Evolutionary conservation across 2,888 invertebrate genomes (phyloP), one percentile per base, ranked within the genome.

Genomic region (Arenicola marina): DNA sequence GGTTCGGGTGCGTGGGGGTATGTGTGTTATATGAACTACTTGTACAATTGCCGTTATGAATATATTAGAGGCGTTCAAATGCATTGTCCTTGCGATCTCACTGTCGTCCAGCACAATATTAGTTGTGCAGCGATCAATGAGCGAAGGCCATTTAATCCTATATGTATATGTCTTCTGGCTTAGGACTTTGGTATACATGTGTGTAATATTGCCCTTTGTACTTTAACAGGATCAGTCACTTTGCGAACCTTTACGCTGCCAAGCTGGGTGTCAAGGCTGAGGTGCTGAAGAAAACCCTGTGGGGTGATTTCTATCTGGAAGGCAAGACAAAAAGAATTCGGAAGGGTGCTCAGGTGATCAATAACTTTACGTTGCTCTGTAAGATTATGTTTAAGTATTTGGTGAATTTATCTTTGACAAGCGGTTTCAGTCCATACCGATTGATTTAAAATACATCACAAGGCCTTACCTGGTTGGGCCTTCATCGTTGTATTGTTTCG

Each of bases 231-330:
- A 86, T 91, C 1, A 86, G 87, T 33, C 90, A 93, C 75, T 97
- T 97, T 86, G 92, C 93, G 0, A 87, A 87, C 74, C 86, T 93
- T 44, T 92, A 90, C 77, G 87, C 90, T 0, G 84, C 87, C 18
- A 92, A 91, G 84, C 85, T 92, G 62, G 91, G 90, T 51, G 88
- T 93, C 29, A 89, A 89, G 73, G 88, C 89, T 65, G 87, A 88
- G 26, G 86, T 91, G 24, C 84, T 98, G 24, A 87, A 87, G 61
- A 89, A 89, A 82, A 92, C 92, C 0, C 84, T 98, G 0, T 98
- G 97, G 97, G 95, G 97, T 56, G 95, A 98, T 84, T 95, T 88
- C 84, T 98, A 91, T 80, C 87, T 94, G 51, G 92, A 93, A 78
- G 81, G 88, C 1, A 95, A 95, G 84, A 89, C 89, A 2, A 95